A percentile compares a stretch with the other conserved stretches of the same genome.
These are phyloP conservation scores for Schizopygopsis pylzovi DNA, from an alignment of 2,797 vertebrate genomes.

Conservation along the genomic window DNA sequence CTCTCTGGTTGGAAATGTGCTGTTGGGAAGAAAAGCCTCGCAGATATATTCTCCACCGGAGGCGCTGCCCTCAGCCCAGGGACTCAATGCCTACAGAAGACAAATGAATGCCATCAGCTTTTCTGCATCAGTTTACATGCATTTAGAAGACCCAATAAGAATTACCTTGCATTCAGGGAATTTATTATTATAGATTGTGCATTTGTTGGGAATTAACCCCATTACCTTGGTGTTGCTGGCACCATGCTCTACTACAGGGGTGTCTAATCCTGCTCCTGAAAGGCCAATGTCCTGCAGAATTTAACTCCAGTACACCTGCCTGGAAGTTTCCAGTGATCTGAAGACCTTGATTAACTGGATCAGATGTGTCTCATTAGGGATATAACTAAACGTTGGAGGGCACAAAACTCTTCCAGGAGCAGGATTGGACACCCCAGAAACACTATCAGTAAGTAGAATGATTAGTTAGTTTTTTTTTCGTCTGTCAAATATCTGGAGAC, in stretches of 20 bases:
- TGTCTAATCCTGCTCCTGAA: background rate
- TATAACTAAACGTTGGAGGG: too few species aligned
- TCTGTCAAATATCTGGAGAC: too few species aligned
- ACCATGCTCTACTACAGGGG: background rate
- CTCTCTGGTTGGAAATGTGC: constrained; percentile 68
- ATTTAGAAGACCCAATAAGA: background rate
- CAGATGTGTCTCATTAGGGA: too few species aligned
- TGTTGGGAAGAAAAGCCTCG: constrained; percentile 72
- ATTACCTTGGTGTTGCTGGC: background rate
- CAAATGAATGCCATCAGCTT: background rate
- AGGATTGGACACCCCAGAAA: too few species aligned
- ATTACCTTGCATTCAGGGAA: background rate
- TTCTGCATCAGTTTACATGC: background rate
- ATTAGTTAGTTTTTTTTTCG: too few species aligned
- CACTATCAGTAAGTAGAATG: too few species aligned
- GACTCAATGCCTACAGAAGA: constrained; percentile 52
- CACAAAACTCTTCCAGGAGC: too few species aligned
- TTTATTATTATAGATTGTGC: background rate
- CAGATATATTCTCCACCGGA: constrained; percentile 68
- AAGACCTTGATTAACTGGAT: too few species aligned
- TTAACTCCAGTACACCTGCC: too few species aligned
- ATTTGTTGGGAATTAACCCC: background rate
- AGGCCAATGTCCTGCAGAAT: too few species aligned
- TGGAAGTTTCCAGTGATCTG: too few species aligned
- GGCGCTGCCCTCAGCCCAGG: constrained; percentile 62